A percentile compares a stretch with the other conserved stretches of the same genome.
Conservation (phyloP, 2,888 invertebrate genomes). For the Mesorhabditis sp. region DNA sequence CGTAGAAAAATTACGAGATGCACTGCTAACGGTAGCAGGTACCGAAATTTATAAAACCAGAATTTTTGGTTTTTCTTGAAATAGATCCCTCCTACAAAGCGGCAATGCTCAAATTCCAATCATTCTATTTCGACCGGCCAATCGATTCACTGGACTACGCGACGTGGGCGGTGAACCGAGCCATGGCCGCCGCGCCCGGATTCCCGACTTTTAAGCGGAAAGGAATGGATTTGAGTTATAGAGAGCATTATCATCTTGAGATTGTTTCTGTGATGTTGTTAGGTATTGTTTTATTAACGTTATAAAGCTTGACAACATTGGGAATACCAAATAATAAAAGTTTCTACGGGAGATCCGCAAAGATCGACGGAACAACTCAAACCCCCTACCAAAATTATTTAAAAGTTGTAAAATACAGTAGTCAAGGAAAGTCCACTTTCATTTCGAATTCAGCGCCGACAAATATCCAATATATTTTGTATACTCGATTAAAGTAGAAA, state of each 20-base stretch:
- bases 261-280: not conserved
- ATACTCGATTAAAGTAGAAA: no score
- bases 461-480: no score
- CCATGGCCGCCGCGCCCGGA: conserved; percentile 6
- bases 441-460: no score
- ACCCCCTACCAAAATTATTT: no score
- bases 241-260: not conserved
- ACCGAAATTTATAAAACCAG: not conserved
- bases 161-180: conserved; percentile 17
- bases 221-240: conserved; percentile 14
- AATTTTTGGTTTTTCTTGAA: conserved; percentile 6
- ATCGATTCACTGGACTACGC: conserved; percentile 24
- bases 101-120: conserved; percentile 11
- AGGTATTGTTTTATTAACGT: not conserved
- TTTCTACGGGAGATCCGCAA: no score
- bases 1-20: not conserved
- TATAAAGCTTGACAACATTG: no score
- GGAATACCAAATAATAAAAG: no score
- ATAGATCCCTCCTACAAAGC: conserved; percentile 19
- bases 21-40: not conserved
- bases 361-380: no score
- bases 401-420: no score
- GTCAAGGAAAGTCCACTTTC: no score
- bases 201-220: conserved; percentile 16
- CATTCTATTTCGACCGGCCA: conserved; percentile 27